Evolutionary conservation across 1,140 invertebrate genomes (phyloP).

Genomic region (Asobara japonica): DNA sequence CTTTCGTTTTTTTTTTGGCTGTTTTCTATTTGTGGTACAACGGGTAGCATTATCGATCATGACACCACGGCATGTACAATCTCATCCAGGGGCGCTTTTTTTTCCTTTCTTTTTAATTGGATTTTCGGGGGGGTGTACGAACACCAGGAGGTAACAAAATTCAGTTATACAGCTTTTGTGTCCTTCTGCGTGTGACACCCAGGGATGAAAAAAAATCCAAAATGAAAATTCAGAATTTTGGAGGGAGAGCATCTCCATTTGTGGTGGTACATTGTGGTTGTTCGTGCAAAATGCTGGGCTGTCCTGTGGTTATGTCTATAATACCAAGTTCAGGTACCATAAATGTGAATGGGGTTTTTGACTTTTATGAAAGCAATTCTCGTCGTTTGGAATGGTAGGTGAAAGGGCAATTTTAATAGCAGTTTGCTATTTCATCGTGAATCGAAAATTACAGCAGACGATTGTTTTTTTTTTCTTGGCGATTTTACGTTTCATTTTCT

Average conservation of each 20-base stretch:
- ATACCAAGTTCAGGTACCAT: slow-evolving; percentile 16
- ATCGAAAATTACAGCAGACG: too few relatives aligned
- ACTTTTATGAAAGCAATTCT: slow-evolving; percentile 19
- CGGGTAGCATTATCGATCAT: background rate
- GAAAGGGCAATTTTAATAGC: background rate
- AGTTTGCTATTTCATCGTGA: background rate
- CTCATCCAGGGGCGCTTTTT: background rate
- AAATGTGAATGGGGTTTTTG: slow-evolving; percentile 14
- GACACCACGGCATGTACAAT: background rate
- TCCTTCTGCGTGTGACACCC: background rate
- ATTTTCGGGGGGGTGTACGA: background rate
- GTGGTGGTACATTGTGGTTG: slow-evolving; percentile 9
- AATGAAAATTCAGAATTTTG: slow-evolving; percentile 1
- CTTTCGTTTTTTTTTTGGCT: background rate
- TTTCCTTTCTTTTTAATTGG: background rate
- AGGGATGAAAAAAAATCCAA: background rate
- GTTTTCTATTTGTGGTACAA: background rate
- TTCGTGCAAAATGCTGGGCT: slow-evolving; percentile 23
- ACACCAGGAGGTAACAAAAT: background rate
- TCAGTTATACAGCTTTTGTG: background rate
- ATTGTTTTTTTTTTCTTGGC: too few relatives aligned
- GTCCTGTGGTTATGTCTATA: slow-evolving; percentile 22
- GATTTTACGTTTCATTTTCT: too few relatives aligned
- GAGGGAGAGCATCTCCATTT: background rate
- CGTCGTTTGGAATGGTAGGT: background rate